Base-by-base conservation (phyloP, 2,888 invertebrate species). In the Heliconius aoede region DNA sequence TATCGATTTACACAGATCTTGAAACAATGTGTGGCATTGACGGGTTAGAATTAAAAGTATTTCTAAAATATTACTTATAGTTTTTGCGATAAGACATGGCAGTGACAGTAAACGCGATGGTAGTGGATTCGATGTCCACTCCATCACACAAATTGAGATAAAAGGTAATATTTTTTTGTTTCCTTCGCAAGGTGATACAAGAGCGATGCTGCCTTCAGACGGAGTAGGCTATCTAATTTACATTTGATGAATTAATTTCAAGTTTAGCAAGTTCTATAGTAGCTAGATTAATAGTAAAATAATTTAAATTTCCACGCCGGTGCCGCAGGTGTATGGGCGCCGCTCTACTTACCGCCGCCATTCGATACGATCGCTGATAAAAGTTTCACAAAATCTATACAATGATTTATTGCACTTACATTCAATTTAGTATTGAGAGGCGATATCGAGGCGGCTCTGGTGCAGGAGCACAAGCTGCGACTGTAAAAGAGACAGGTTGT, bases 331-430 rank as follows among this genome's bases (percentile, higher is more conserved):
- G 46, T 46, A 58, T 58, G 69, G 78, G 76, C 76, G 76, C 65
- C 78, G 78, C 62, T 78, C 73, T 46, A 76, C 46, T 78, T 78
- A 46, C 71, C 69, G 64, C 61, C 62, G 61, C 76, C 60, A 76
- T 76, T 76, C 75, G 75, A 76, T 72, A 55, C 36, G 62, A 64
- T 36, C 21, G 18, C 26, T 40, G 75, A 71, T 76, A 76, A 64
- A 58, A 55, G 64, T 64, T 24, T 55, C 64, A 75, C 71, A 71
- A 64, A 72, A 60, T 58, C 71, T 69, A 64, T 69, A 55, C 55
- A 40, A 76, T 62, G 71, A 71, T 46, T 62, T 62, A 73, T 62
- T 28, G 40, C 28, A 28, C 13, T 30, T 26, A 62, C 32, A 26
- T n/a, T n/a, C 15, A 69, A 46, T 68, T 9, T 26, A 8, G 28